Base-by-base conservation (phyloP, 1,140 invertebrate species). In the Pseudomyrmex gracilis region DNA sequence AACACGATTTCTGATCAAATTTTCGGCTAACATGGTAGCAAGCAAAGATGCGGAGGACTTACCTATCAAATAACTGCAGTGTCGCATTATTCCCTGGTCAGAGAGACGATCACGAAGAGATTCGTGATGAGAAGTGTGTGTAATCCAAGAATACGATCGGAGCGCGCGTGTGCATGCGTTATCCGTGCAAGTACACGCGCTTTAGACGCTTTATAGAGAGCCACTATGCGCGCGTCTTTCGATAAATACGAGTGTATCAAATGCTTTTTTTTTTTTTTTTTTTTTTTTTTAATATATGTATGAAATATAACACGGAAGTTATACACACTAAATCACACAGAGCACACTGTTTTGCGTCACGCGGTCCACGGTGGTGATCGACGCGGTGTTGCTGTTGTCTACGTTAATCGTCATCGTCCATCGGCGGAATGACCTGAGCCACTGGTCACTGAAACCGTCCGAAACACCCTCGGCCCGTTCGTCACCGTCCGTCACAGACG, bases 341-440 rank as follows among this genome's bases (percentile, higher is more conserved):
- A 84, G 80, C 85, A 87, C 86, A 87, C 68, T 80, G 66, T 80
- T 80, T 87, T 80, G 73, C 57, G 17, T 70, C 64, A 43, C 63
- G 82, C 85, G 85, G 34, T 70, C 24, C 63, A 84, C 73, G 70
- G 47, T 24, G 34, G 17, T 53, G 64, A 77, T 17, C 76, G 45
- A 24, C 34, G 22, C 73, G 73, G 15, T 58, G 34, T 12, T 17
- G 60, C 43, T 86, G 86, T 87, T 22, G 51, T 34, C 73, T 73
- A 34, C 45, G 47, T 87, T 80, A 78, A 87, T 84, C 73, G 85
- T 87, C 86, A 87, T 87, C 86, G 85, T 87, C 82, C 85, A 71
- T 71, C 73, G 77, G 49, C 67, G 68, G 55, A 82, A 87, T 85
- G 85, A 84, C 82, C 34, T 34, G 73, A 73, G 49, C 85, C 34